Evolutionary conservation across 1,140 invertebrate genomes (phyloP).

Genomic region (Globodera rostochiensis): DNA sequence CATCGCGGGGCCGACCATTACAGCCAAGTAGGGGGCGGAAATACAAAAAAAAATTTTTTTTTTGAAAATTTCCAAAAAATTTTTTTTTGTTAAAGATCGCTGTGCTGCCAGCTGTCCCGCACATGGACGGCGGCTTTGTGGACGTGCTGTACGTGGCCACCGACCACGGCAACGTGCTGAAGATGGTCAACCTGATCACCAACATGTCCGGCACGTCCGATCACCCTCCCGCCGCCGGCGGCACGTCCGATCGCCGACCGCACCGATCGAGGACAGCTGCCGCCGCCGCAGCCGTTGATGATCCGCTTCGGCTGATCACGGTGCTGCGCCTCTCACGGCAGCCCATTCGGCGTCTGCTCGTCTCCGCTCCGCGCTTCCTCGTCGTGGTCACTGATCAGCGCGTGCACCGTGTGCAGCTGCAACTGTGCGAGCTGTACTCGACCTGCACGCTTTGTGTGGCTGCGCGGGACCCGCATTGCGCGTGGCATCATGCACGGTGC

Average conservation of each 20-base stretch:
- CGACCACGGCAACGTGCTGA: conserved; percentile 55
- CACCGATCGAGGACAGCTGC: too few relatives aligned
- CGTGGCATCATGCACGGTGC: conserved; percentile 36
- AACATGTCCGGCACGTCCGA: not conserved
- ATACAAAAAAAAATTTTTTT: too few relatives aligned
- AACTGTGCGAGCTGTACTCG: conserved; percentile 39
- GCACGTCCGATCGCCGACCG: not conserved
- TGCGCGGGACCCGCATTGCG: conserved; percentile 50
- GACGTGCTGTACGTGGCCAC: conserved; percentile 55
- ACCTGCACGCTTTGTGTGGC: conserved; percentile 39
- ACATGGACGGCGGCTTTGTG: conserved; percentile 38
- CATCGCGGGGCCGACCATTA: conserved; percentile 52
- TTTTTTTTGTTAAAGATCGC: conserved; percentile 34
- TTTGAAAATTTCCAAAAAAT: not conserved
- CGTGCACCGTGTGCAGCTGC: conserved; percentile 45
- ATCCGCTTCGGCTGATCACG: conserved; percentile 44
- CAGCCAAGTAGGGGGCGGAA: conserved; percentile 25
- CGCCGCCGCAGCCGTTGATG: not conserved
- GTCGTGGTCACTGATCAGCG: conserved; percentile 48
- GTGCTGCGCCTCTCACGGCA: conserved; percentile 38
- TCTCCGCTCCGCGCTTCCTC: conserved; percentile 38
- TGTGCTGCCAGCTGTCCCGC: conserved; percentile 39
- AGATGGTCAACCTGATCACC: conserved; percentile 47
- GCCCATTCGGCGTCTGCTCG: conserved; percentile 47
- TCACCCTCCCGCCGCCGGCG: not conserved